A percentile compares a stretch with the other conserved stretches of the same genome.
Conservation (phyloP, 2,888 invertebrate genomes). For the Lycophotia porphyrea region DNA sequence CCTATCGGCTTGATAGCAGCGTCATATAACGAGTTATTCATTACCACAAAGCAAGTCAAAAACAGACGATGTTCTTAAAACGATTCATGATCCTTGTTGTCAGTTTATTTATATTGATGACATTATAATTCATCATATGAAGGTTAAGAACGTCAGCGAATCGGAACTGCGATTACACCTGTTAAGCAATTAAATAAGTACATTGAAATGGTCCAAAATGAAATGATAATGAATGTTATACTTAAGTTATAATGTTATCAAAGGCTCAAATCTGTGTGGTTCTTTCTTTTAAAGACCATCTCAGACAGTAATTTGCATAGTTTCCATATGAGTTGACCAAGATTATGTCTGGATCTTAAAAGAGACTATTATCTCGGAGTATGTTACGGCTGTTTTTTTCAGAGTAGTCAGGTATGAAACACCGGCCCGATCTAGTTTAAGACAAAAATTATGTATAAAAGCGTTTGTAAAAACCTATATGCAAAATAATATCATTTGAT, state of each 20-base stretch:
- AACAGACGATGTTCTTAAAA: constrained; percentile 43
- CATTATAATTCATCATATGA: constrained; percentile 55
- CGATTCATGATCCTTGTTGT: constrained; percentile 44
- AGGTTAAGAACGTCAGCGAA: constrained; percentile 45
- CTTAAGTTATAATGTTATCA: constrained; percentile 3
- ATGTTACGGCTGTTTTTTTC: too few species aligned
- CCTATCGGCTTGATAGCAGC: constrained; percentile 19
- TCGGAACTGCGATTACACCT: constrained; percentile 46
- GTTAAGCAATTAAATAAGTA: constrained; percentile 5
- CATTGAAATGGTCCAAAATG: constrained; percentile 2
- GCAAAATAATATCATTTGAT: too few species aligned
- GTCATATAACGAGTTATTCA: constrained; percentile 44
- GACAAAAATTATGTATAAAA: too few species aligned
- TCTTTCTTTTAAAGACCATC: too few species aligned
- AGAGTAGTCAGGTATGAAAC: too few species aligned
- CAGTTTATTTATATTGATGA: constrained; percentile 62
- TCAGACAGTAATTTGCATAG: too few species aligned
- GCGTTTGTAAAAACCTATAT: too few species aligned
- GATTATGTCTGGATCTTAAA: too few species aligned
- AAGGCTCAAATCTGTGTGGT: too few species aligned
- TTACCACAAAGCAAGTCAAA: constrained; percentile 40
- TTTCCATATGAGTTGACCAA: too few species aligned
- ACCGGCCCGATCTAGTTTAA: too few species aligned
- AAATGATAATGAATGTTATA: constrained; percentile 8
- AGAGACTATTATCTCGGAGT: too few species aligned